These are phyloP conservation scores for Hemichromis elongatus DNA, from an alignment of 2,113 vertebrate species.

Conservation along the genomic window DNA sequence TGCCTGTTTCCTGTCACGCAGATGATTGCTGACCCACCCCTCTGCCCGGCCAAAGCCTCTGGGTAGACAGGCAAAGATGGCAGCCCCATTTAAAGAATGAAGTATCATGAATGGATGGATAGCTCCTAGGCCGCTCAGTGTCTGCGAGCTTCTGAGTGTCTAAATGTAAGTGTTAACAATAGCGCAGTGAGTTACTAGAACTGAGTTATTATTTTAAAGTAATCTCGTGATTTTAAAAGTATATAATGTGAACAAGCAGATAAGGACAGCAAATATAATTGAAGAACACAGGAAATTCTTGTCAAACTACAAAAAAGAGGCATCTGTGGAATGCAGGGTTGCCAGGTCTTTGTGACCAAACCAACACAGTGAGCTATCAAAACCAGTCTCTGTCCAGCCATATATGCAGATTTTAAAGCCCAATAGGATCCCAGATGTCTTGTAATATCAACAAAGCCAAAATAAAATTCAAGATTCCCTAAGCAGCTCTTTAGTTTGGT, in stretches of 20 bases:
- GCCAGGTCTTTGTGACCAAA: neutral
- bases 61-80: constrained; percentile 38
- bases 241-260: neutral
- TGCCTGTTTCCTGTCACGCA: constrained; percentile 56
- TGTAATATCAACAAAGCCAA: neutral
- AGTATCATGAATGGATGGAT: constrained; percentile 26
- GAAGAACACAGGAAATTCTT: neutral
- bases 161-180: neutral
- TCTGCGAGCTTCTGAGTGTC: neutral
- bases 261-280: neutral
- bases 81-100: constrained; percentile 46
- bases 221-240: neutral
- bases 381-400: neutral
- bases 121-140: neutral
- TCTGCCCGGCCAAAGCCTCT: constrained; percentile 22
- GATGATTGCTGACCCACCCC: constrained; percentile 51
- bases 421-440: accelerated
- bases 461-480: neutral
- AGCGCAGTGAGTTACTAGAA: neutral
- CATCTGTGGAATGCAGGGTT: neutral
- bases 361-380: neutral
- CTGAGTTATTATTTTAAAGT: neutral
- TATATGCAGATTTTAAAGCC: neutral
- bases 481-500: neutral
- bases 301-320: neutral